Evolutionary conservation across 30 jellyfish, hydroid and myxozoan genomes (phyloP), one percentile per base, ranked within the genome.

Genomic region (Aurelia sp.): DNA sequence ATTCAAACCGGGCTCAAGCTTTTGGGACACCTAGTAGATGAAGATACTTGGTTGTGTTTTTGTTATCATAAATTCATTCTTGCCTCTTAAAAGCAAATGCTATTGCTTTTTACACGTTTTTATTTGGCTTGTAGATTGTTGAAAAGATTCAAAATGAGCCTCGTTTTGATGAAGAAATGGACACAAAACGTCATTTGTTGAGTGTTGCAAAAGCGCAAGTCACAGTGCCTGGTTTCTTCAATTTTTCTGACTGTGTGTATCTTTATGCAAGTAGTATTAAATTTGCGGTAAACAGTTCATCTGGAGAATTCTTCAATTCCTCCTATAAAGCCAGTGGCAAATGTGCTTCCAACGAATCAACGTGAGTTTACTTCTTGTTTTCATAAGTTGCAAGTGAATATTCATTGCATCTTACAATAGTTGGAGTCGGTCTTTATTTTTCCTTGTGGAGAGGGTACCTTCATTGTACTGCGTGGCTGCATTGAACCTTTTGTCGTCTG

Each of bases 171-270:
- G 88, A 64, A 18, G 41, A 35, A 13, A 6, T 53, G 8, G 90
- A 69, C 21, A 8, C 51, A 10, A 87, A 58, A 48, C 79, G 96
- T 13, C 96, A 76, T 76, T 80, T 87, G 16, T 82, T 87, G 0
- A 59, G 89, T 18, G 53, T 52, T 2, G 18, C 51, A 19, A 72
- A 67, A 4, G 81, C 77, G 15, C 47, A 51, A 13, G 55, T 44
- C 15, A 44, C 55, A 7, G 55, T 44, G 13, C 55, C 55, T 8
- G 55, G 55, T 44, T 80, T 87, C 65, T 87, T 74, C 81, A 77
- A 76, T 62, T 67, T 75, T 65, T 18, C 44, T 15, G 75, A 67
- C 64, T 87, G 96, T 57, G 82, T 87, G 21, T 87, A 31, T 40
- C 65, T 87, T 24, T 87, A 63, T 63, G 82, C 96, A 5, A 77